Percentiles rank a stretch among this genome's conserved stretches.
These are phyloP conservation scores for Neogale vison DNA, from an alignment of 2,113 vertebrate genomes.

Conservation along the genomic window DNA sequence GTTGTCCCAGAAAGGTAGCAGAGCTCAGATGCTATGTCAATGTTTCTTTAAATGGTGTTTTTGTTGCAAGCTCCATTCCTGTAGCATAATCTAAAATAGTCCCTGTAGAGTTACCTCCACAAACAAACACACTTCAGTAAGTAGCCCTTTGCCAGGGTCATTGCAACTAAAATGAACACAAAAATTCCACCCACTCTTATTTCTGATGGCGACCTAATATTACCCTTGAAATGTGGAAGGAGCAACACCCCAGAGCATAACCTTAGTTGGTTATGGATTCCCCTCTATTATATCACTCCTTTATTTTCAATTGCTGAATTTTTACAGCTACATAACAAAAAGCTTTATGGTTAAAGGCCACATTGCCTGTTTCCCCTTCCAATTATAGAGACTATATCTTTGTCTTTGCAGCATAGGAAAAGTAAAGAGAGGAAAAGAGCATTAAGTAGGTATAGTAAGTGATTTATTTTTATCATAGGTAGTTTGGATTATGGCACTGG, in stretches of 20 bases:
- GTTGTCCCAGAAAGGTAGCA: conserved; percentile 37
- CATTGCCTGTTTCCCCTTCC: conserved; percentile 59
- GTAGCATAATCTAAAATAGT: conserved; percentile 80
- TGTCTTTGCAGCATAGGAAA: neutral
- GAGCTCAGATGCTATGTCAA: conserved; percentile 21
- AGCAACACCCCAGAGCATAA: conserved; percentile 74
- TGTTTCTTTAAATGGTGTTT: conserved; percentile 79
- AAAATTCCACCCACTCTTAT: conserved; percentile 66
- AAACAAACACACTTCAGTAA: conserved; percentile 84
- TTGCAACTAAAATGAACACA: conserved; percentile 79
- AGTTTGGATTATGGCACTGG: conserved; percentile 71
- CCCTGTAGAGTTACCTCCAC: conserved; percentile 79
- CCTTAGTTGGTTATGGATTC: conserved; percentile 69
- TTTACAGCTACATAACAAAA: conserved; percentile 69
- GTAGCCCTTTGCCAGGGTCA: conserved; percentile 82
- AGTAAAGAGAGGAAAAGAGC: neutral
- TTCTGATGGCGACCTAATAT: conserved; percentile 80
- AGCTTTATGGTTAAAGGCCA: conserved; percentile 72
- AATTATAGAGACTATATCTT: conserved; percentile 13
- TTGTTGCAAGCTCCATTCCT: conserved; percentile 73
- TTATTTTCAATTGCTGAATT: conserved; percentile 79
- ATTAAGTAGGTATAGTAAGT: conserved; percentile 64
- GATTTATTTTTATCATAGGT: conserved; percentile 63
- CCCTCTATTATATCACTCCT: conserved; percentile 74
- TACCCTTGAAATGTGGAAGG: conserved; percentile 80